Conservation (phyloP, 2,797 vertebrate species). For the Huso huso region DNA sequence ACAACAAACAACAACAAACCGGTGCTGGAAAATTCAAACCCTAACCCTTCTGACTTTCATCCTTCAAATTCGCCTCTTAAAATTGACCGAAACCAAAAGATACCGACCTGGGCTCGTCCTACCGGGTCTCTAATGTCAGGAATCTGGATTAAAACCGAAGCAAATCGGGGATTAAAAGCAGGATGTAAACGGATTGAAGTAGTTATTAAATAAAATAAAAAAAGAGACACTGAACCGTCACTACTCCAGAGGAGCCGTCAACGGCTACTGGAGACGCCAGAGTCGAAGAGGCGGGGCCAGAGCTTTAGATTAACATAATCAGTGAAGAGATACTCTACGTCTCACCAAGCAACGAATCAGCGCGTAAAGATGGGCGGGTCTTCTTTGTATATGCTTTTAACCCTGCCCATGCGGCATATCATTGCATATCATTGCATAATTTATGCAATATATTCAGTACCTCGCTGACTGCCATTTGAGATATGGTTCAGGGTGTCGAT, state of each 20-base stretch:
- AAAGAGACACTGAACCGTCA: conserved; percentile 1
- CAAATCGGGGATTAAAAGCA: not conserved
- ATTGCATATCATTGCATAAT: too few relatives aligned
- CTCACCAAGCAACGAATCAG: too few relatives aligned
- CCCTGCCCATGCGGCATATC: too few relatives aligned
- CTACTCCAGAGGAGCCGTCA: not conserved
- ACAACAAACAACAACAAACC: not conserved
- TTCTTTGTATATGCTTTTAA: too few relatives aligned
- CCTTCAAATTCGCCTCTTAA: not conserved
- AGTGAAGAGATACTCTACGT: not conserved
- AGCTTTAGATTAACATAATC: not conserved
- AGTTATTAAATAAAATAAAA: not conserved
- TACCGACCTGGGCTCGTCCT: conserved; percentile 11
- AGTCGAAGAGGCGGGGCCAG: not conserved
- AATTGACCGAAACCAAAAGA: not conserved
- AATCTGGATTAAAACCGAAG: not conserved
- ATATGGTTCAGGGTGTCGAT: too few relatives aligned
- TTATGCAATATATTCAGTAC: too few relatives aligned
- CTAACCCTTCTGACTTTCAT: too few relatives aligned
- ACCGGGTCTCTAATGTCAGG: not conserved
- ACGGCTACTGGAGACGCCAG: not conserved
- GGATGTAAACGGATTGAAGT: not conserved
- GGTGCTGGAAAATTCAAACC: not conserved
- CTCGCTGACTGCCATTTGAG: too few relatives aligned
- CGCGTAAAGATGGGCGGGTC: too few relatives aligned